Conservation (phyloP, 1,140 invertebrate genomes). For the Globodera rostochiensis region DNA sequence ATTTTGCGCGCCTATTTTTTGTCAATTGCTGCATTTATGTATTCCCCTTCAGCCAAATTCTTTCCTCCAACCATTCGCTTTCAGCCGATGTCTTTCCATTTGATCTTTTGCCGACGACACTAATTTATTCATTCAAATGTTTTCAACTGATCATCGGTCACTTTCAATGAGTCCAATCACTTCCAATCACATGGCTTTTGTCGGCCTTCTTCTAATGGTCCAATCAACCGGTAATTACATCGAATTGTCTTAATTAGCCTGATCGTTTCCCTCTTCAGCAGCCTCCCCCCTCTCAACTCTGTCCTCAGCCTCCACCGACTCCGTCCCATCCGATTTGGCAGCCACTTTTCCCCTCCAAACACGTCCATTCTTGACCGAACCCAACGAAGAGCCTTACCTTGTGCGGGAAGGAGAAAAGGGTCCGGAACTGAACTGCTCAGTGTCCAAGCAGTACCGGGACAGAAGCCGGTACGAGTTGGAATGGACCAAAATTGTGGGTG, state of each 20-base stretch:
- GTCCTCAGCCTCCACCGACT: neutral
- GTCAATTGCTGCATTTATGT: neutral
- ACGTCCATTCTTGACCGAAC: constrained; percentile 32
- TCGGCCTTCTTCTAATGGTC: neutral
- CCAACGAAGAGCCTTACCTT: constrained; percentile 35
- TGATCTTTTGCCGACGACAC: neutral
- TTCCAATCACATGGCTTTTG: neutral
- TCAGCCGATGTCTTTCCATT: constrained; percentile 8
- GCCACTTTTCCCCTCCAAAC: constrained; percentile 25
- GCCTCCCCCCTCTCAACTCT: neutral
- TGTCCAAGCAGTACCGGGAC: constrained; percentile 37
- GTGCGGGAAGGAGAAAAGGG: constrained; percentile 31
- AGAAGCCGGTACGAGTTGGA: constrained; percentile 40
- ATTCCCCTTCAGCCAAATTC: neutral
- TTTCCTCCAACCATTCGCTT: neutral
- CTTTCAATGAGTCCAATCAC: neutral
- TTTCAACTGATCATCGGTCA: neutral
- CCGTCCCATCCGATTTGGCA: neutral
- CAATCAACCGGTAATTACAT: neutral
- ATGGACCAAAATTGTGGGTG: constrained; percentile 40
- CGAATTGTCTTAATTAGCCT: neutral
- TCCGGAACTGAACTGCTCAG: constrained; percentile 33
- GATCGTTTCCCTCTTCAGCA: neutral
- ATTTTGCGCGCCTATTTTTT: neutral
- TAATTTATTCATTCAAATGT: neutral